Conservation (phyloP, 2,797 vertebrate species). For the Pangasius mekongensis region DNA sequence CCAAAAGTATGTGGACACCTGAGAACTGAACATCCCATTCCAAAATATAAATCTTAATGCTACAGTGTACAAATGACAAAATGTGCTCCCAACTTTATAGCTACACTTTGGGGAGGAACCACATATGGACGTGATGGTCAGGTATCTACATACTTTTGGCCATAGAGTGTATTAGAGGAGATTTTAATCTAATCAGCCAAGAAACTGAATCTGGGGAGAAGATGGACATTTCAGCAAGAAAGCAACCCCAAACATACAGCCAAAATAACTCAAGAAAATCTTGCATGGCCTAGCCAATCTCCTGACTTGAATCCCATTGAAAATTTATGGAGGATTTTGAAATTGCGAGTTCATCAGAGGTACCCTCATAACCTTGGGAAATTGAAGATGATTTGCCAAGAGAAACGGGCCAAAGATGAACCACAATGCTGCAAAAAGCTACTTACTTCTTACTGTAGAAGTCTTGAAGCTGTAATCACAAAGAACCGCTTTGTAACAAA, state of each 20-base stretch:
- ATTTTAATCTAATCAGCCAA: neutral
- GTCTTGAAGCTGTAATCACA: neutral
- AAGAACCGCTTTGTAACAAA: neutral
- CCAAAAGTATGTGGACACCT: neutral
- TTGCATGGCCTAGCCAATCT: neutral
- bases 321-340: constrained; percentile 1
- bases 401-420: neutral
- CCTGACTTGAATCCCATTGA: neutral
- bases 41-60: neutral
- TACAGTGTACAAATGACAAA: neutral
- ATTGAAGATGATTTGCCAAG: constrained; percentile 16
- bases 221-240: neutral
- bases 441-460: neutral
- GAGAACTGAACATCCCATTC: neutral
- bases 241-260: neutral
- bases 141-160: neutral
- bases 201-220: neutral
- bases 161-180: neutral
- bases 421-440: constrained; percentile 5
- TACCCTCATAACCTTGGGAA: constrained; percentile 3
- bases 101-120: neutral
- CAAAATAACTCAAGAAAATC: neutral
- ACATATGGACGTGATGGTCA: neutral
- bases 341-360: neutral
- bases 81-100: neutral